These are phyloP conservation scores for Anticlea derivata DNA, from an alignment of 2,888 invertebrate genomes.

Conservation along the genomic window DNA sequence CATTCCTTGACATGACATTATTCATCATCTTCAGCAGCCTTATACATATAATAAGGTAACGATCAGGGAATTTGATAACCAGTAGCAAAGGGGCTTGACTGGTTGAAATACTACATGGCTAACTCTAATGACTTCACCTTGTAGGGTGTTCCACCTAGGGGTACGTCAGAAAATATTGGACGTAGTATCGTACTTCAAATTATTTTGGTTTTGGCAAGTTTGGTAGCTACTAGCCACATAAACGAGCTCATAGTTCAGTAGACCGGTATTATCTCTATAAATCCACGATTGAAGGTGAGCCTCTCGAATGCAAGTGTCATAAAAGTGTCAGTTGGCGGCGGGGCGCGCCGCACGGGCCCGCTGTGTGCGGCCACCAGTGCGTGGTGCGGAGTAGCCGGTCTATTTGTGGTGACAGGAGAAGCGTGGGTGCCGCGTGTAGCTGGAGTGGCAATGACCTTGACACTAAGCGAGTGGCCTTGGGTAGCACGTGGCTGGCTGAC, in stretches of 20 bases:
- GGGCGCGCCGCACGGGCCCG: constrained; percentile 64
- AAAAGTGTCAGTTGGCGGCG: constrained; percentile 38
- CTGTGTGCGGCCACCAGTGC: constrained; percentile 47
- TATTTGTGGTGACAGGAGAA: constrained; percentile 82
- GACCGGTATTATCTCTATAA: constrained; percentile 7
- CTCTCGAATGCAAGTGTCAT: constrained; percentile 29
- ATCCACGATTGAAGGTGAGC: constrained; percentile 19
- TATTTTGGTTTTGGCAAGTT: neutral
- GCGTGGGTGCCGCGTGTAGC: constrained; percentile 83
- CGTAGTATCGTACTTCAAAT: neutral
- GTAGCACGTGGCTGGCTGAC: constrained; percentile 83
- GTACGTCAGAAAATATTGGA: no score
- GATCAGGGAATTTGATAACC: no score
- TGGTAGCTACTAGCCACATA: neutral
- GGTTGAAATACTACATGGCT: no score
- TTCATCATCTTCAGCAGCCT: no score
- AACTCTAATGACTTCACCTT: no score
- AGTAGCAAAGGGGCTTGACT: no score
- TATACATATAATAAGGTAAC: no score
- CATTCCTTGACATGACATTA: neutral
- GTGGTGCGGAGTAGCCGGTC: constrained; percentile 76
- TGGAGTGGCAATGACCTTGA: constrained; percentile 84
- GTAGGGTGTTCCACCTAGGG: no score
- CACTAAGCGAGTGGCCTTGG: constrained; percentile 84
- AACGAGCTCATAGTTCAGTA: constrained; percentile 6